Evolutionary conservation across 2,797 vertebrate genomes (phyloP).

Genomic region (Lepilemur septentrionalis): DNA sequence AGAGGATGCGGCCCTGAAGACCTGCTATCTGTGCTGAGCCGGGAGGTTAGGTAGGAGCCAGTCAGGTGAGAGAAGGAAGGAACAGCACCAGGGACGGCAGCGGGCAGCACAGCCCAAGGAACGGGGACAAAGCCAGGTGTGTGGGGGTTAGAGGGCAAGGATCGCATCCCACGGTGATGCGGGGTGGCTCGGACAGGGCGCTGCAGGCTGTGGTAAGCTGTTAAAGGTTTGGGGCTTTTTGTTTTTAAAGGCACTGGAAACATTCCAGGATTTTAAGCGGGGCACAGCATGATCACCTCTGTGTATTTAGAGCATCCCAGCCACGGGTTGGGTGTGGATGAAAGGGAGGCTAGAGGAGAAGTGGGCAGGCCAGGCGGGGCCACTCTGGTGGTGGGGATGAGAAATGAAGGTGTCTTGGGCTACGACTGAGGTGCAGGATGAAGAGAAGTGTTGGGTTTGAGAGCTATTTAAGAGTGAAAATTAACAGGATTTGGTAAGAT

Average conservation of each 20-base stretch:
- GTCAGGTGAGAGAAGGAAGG: not conserved
- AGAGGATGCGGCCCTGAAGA: not conserved
- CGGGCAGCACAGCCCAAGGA: not conserved
- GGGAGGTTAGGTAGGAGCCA: not conserved
- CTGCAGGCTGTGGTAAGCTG: not conserved
- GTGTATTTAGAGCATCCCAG: not conserved
- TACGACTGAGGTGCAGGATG: too few species aligned
- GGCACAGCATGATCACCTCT: not conserved
- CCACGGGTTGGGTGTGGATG: not conserved
- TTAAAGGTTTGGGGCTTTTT: not conserved
- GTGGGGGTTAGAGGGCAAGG: not conserved
- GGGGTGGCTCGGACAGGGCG: not conserved
- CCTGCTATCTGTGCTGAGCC: not conserved
- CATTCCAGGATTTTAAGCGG: not conserved
- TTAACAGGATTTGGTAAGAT: not conserved
- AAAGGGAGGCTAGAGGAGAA: not conserved
- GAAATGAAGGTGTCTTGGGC: not conserved
- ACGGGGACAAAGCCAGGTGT: not conserved
- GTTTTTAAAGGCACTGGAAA: not conserved
- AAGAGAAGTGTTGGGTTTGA: not conserved
- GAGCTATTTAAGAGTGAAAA: not conserved
- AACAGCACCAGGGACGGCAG: not conserved
- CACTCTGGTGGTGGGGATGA: not conserved
- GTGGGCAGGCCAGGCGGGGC: not conserved
- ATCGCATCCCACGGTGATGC: accelerated